Evolutionary conservation across 2,888 invertebrate genomes (phyloP), one percentile per base, ranked within the genome.

Genomic region (Polymixis flavicincta): DNA sequence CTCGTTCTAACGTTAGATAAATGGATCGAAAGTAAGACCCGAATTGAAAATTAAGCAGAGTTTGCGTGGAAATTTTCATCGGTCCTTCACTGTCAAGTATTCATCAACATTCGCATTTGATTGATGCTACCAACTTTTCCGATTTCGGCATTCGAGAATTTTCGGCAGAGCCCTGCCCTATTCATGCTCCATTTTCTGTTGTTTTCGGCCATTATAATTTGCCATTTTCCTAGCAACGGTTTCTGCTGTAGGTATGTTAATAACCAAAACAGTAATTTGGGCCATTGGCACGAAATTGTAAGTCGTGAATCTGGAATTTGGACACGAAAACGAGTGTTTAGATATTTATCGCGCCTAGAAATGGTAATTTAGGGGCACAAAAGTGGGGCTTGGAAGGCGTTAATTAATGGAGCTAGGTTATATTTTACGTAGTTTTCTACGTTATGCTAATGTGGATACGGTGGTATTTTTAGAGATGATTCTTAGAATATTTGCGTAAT

Each of bases 301-400:
- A 68, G 73, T 57, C 45, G 25, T 45, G 75, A 79, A 79, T 78
- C 28, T 42, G 60, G 68, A 81, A 79, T 80, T 80, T 60, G 25
- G 63, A 61, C 76, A 76, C 71, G 73, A 85, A 85, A 72, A 67
- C 63, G 52, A 64, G 48, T 74, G 68, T 70, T 84, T 64, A 85
- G 84, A 87, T 85, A 74, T 78, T 80, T 77, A 86, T 86, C 87
- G 71, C 37, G 48, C 32, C 45, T 70, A 66, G 66, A 57, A 82
- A 82, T 74, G 60, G 59, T 75, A 66, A 63, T 72, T 78, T 71
- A 50, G 76, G 70, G 45, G 37, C 59, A 52, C 25, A 25, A 74
- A 80, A 76, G 57, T 72, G 63, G 72, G 73, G 70, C 80, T 76
- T 54, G 17, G 55, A 22, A 52, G 71, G 65, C 45, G 57, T 48